A percentile compares a stretch with the other conserved stretches of the same genome.
These are phyloP conservation scores for Limnephilus auricula DNA, from an alignment of 2,888 invertebrate genomes.

Conservation along the genomic window DNA sequence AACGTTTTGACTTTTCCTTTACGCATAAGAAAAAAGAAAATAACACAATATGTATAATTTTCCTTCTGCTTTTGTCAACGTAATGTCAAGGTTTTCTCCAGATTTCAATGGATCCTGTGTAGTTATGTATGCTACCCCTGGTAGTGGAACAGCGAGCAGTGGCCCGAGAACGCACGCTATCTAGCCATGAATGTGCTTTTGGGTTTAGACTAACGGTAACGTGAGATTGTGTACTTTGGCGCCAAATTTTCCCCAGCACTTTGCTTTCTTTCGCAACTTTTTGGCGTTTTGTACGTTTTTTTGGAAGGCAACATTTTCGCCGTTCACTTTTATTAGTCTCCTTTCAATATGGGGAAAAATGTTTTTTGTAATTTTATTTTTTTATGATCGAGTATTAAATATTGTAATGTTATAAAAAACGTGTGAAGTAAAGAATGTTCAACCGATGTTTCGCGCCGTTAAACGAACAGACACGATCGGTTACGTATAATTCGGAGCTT, in stretches of 20 bases:
- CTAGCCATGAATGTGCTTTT: slow-evolving; percentile 50
- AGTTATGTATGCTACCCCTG: not conserved
- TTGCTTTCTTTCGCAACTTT: slow-evolving; percentile 34
- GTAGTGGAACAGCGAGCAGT: slow-evolving; percentile 3
- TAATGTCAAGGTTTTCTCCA: not conserved
- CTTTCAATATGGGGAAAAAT: not conserved
- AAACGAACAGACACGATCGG: slow-evolving; percentile 2
- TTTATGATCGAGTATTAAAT: not conserved
- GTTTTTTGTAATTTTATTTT: not conserved
- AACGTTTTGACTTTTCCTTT: not conserved
- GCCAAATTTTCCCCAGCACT: slow-evolving; percentile 26
- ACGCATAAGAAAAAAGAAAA: not conserved
- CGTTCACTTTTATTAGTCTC: slow-evolving; percentile 2
- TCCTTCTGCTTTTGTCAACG: not conserved
- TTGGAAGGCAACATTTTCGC: not conserved
- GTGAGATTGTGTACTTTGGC: slow-evolving; percentile 47
- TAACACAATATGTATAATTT: not conserved
- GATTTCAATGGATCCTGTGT: not conserved
- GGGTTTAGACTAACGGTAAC: slow-evolving; percentile 43
- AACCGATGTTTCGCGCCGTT: not conserved
- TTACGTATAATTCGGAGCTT: not conserved
- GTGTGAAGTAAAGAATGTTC: not conserved
- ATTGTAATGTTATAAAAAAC: not conserved
- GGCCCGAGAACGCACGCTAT: slow-evolving; percentile 43
- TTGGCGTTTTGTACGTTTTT: slow-evolving; percentile 17